Percentiles rank a stretch among this genome's conserved stretches.
These are phyloP conservation scores for Myrmecophaga tridactyla DNA, from an alignment of 2,113 vertebrate genomes.

Conservation along the genomic window DNA sequence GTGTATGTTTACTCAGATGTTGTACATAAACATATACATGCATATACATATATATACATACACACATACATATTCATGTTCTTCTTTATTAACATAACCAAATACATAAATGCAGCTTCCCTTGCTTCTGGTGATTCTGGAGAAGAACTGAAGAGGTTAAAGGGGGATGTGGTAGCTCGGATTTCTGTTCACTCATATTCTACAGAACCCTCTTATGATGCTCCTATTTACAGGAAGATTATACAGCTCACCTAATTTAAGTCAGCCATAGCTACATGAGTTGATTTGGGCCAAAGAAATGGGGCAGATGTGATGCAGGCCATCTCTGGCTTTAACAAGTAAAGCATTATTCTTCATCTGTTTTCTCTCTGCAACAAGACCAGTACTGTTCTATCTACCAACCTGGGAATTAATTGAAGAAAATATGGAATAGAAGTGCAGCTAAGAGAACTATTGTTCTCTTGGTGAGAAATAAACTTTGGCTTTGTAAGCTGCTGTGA, in stretches of 20 bases:
- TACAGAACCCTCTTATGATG: background rate
- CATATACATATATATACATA: too few relatives aligned
- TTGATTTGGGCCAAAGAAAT: background rate
- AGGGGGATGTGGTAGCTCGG: background rate
- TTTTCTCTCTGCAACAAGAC: background rate
- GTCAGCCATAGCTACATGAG: background rate
- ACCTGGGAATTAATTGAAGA: background rate
- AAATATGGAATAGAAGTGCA: background rate
- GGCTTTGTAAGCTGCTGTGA: background rate
- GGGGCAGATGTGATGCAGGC: background rate
- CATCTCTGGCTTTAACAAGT: background rate
- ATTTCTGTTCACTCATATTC: background rate
- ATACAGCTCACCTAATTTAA: background rate
- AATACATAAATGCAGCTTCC: background rate
- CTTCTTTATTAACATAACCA: background rate
- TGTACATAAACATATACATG: background rate
- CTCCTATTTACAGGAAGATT: background rate
- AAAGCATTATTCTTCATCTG: background rate
- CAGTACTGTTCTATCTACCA: background rate
- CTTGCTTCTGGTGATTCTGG: background rate
- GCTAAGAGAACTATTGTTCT: background rate
- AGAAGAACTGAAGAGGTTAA: background rate
- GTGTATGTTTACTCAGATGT: too few relatives aligned
- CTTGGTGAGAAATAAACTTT: background rate
- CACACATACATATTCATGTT: background rate